Conservation (phyloP, 2,113 vertebrate species). For the Fulmarus glacialis region DNA sequence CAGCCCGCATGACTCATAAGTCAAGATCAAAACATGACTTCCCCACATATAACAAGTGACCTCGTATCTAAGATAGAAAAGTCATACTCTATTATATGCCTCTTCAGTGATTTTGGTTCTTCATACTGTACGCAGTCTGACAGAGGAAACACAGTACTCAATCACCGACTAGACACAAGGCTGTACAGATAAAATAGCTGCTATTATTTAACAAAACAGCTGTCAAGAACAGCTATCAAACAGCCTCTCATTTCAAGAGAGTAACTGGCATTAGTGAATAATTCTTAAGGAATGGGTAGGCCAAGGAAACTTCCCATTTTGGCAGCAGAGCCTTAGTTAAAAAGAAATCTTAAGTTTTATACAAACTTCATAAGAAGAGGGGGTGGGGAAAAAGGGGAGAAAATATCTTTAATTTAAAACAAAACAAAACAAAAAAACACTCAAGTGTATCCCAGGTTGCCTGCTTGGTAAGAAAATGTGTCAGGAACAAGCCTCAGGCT, state of each 20-base stretch:
- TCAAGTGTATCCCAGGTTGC: neutral
- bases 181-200: neutral
- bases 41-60: neutral
- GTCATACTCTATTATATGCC: fast-evolving
- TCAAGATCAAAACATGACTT: neutral
- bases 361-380: neutral
- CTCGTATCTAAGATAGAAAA: neutral
- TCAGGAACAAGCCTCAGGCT: neutral
- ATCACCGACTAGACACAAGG: neutral
- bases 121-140: neutral
- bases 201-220: neutral
- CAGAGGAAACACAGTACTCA: neutral
- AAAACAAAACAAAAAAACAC: neutral
- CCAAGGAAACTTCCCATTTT: neutral
- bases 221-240: neutral
- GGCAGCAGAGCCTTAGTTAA: neutral
- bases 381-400: neutral
- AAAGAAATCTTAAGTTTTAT: neutral
- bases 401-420: neutral
- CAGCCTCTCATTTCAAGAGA: neutral
- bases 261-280: neutral
- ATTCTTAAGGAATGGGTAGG: neutral
- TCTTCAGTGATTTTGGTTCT: neutral
- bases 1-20: neutral
- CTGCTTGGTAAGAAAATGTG: neutral